phyloP scores from a whole-genome alignment of 2,888 invertebrate genomes.

The Tuta absoluta region DNA sequence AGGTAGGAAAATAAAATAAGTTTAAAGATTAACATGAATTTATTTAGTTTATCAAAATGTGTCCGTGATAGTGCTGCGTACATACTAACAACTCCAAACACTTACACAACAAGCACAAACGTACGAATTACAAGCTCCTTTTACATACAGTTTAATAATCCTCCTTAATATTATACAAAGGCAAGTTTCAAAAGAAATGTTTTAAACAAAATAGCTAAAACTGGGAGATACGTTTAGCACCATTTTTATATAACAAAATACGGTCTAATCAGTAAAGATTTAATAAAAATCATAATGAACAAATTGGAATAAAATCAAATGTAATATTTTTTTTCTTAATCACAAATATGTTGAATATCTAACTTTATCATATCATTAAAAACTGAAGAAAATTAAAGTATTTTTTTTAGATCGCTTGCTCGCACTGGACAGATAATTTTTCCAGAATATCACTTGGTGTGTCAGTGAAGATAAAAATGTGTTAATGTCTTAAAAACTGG shows the following conservation, averaged over 20 bases:
- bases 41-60: slow-evolving; percentile 75
- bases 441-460: slow-evolving; percentile 14
- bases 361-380: no score
- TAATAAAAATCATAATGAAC: not conserved
- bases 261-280: not conserved
- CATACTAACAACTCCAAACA: slow-evolving; percentile 67
- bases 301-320: not conserved
- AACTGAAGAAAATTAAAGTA: no score
- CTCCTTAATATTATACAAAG: not conserved
- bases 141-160: slow-evolving; percentile 27
- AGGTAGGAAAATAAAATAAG: no score
- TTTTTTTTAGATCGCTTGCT: not conserved
- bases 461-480: slow-evolving; percentile 36
- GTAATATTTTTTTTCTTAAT: no score
- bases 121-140: slow-evolving; percentile 35
- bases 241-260: slow-evolving; percentile 8
- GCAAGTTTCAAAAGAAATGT: not conserved
- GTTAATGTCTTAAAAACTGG: slow-evolving; percentile 58
- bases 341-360: no score
- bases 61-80: slow-evolving; percentile 73
- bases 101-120: slow-evolving; percentile 53
- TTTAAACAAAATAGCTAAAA: not conserved
- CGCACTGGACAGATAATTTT: not conserved
- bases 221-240: slow-evolving; percentile 13
- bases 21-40: slow-evolving; percentile 71